A percentile compares a stretch with the other conserved stretches of the same genome.
Evolutionary conservation across 2,113 vertebrate genomes (phyloP).

Genomic region (Xenopus borealis): DNA sequence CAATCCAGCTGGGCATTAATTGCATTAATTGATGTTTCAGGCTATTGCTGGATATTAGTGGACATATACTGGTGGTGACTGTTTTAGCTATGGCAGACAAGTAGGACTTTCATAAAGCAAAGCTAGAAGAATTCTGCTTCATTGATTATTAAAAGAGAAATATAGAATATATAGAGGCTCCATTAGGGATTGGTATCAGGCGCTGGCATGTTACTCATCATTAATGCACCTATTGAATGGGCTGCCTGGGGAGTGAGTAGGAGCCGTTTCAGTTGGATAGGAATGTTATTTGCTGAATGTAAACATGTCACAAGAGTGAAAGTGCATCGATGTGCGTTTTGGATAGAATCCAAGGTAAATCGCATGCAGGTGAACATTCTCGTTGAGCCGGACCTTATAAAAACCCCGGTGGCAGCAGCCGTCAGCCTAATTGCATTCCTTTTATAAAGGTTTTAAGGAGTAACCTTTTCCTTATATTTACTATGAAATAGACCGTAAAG

Average conservation of each 20-base stretch:
- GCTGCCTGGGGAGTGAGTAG: no score
- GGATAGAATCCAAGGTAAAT: neutral
- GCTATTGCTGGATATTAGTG: neutral
- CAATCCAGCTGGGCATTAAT: conserved; percentile 16
- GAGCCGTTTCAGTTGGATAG: no score
- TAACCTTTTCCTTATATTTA: no score
- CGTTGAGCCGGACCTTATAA: neutral
- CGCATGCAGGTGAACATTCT: neutral
- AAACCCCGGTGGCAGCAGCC: neutral
- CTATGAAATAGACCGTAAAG: no score
- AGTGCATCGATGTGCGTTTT: neutral
- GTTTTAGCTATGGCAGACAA: neutral
- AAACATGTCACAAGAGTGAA: neutral
- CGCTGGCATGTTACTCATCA: no score
- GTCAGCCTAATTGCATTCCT: no score
- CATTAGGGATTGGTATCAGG: no score
- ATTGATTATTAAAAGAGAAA: neutral
- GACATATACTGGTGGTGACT: neutral
- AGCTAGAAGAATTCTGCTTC: neutral
- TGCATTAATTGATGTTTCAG: conserved; percentile 1
- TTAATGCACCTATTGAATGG: no score
- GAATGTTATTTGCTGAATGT: neutral
- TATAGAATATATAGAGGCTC: no score
- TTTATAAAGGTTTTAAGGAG: no score
- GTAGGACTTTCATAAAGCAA: conserved; percentile 1